phyloP scores from a whole-genome alignment of 2,113 vertebrate species.

The Zosterops borbonicus region DNA sequence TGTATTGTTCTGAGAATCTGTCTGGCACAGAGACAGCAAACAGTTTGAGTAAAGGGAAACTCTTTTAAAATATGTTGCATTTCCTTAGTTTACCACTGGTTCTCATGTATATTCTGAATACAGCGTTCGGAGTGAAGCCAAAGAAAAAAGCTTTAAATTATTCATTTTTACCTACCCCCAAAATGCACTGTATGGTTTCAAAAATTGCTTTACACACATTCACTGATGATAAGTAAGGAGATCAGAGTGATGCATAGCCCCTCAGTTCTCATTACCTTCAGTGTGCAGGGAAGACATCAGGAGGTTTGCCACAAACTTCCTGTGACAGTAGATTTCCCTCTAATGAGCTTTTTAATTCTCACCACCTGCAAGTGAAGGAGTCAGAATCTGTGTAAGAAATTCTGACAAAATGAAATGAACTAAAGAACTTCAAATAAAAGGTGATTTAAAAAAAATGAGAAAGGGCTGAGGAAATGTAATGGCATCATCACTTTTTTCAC shows the following conservation, averaged over 20 bases:
- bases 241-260: background rate
- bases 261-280: background rate
- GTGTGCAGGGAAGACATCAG: background rate
- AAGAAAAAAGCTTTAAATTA: background rate
- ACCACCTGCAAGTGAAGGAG: background rate
- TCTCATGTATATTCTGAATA: background rate
- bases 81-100: background rate
- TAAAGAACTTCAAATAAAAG: background rate
- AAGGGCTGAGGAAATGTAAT: background rate
- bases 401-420: background rate
- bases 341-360: background rate
- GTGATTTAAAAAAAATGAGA: background rate
- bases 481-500: background rate
- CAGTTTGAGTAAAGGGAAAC: background rate
- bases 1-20: fast-evolving
- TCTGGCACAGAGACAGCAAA: background rate
- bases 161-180: background rate
- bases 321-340: background rate
- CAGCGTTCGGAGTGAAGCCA: background rate
- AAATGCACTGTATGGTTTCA: background rate
- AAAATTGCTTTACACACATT: background rate
- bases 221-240: background rate
- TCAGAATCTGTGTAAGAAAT: background rate
- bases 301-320: background rate
- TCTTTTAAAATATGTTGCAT: background rate